Base-by-base conservation (phyloP, 2,113 vertebrate species). In the Helogale parvula region DNA sequence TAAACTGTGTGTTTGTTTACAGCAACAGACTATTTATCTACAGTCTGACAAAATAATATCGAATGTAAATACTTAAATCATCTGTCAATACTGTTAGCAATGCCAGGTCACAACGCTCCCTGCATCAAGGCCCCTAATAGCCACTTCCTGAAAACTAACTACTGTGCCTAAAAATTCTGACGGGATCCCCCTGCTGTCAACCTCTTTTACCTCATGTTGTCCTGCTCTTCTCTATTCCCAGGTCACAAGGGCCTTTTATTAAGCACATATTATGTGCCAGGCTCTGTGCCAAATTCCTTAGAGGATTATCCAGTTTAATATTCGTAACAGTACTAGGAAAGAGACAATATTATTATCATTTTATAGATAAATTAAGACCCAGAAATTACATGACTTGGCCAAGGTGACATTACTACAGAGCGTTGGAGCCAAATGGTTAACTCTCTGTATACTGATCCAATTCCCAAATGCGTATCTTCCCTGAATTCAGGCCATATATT, bases 291-390 rank as follows among this genome's bases (percentile, higher is more conserved):
- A 74, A 68, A n/a, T 69, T 87, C 63, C 87, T 92, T 84, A 88
- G 66, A 84, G 69, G 23, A 80, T 68, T 94, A 85, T 83, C 68
- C 80, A 54, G 50, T 57, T 96, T 80, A 83, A 90, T 83, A 87
- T 90, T 94, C 76, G 69, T 87, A 90, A 79, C 35, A 74, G 45
- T 35, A 23, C 31, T 47, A 74, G 81, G 68, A 69, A 97, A 92
- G 52, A 84, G 60, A 69, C 33, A 79, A 68, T 52, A 47, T 74
- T 52, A 86, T 47, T 65, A 57, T 45, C 45, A 80, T 45, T 89
- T 90, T 66, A 83, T 41, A 87, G 72, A 54, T 29, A 92, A 93
- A 81, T 74, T 54, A 81, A 95, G 54, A 81, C 31, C 52, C 63
- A 82, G 23, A 88, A 86, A 79, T 72, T 50, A 72, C 31, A 31